Evolutionary conservation across 2,797 vertebrate species (phyloP).

Genomic region (Coluber constrictor): DNA sequence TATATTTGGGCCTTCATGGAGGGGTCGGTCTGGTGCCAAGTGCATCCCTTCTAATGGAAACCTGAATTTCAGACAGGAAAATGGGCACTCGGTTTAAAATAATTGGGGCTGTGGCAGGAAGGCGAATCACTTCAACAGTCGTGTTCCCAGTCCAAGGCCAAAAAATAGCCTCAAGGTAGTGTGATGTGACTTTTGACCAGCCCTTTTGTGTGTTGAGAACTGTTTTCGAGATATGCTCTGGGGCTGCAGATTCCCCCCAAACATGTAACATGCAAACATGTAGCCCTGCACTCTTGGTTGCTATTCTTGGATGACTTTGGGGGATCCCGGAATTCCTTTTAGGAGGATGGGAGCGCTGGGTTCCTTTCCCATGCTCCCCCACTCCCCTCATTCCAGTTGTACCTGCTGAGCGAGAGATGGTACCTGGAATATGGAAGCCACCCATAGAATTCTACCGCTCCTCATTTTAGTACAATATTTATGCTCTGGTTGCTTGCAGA

Average conservation of each 20-base stretch:
- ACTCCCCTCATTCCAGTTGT: neutral
- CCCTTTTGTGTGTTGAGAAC: neutral
- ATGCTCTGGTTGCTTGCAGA: neutral
- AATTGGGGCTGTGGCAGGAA: neutral
- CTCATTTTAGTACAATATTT: no score
- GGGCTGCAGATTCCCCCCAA: neutral
- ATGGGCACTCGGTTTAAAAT: neutral
- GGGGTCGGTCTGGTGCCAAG: neutral
- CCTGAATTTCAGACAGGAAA: neutral
- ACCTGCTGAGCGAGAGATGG: neutral
- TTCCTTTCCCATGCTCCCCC: neutral
- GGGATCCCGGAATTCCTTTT: neutral
- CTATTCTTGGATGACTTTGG: neutral
- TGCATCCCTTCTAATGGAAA: neutral
- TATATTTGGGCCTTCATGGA: neutral
- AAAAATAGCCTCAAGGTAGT: no score
- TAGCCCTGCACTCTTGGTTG: neutral
- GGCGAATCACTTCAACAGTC: no score
- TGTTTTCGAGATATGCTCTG: rapidly evolving
- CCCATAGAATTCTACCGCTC: neutral
- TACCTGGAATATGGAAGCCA: neutral
- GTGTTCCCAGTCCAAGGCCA: neutral
- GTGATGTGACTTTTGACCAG: neutral
- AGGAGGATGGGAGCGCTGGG: neutral
- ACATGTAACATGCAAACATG: no score